phyloP scores from a whole-genome alignment of 2,888 invertebrate genomes.

The Flexamia atlantica region DNA sequence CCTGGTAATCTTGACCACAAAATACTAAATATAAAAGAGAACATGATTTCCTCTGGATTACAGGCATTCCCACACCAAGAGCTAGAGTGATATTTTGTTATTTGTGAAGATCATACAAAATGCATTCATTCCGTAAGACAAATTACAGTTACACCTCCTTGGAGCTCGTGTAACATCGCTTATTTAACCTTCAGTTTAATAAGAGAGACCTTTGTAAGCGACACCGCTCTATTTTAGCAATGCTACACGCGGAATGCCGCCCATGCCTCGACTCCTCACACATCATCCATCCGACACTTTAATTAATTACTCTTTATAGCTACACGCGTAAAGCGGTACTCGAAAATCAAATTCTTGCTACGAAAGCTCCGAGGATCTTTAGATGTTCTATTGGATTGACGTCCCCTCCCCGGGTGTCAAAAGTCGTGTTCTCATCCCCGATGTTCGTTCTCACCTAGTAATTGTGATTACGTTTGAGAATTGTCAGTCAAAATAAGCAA shows the following conservation, averaged over 20 bases:
- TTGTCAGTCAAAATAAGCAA: constrained; percentile 44
- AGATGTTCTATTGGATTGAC: constrained; percentile 47
- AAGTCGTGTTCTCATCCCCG: constrained; percentile 46
- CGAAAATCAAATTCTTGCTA: constrained; percentile 51
- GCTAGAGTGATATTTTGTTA: no score
- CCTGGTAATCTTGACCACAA: no score
- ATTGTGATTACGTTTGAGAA: constrained; percentile 41
- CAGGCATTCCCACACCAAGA: no score
- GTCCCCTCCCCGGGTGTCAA: constrained; percentile 50
- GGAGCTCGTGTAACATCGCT: background rate
- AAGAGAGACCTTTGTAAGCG: background rate
- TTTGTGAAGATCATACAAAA: background rate
- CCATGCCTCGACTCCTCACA: background rate
- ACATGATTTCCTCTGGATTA: no score
- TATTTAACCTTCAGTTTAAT: background rate
- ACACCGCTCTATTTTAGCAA: constrained; percentile 33
- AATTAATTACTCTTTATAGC: constrained; percentile 53
- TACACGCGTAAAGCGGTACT: constrained; percentile 23
- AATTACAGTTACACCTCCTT: background rate
- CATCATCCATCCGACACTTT: constrained; percentile 52
- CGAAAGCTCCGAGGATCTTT: constrained; percentile 34
- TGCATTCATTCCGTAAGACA: background rate
- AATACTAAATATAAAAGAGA: no score
- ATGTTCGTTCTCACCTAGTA: constrained; percentile 28
- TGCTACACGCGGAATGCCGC: constrained; percentile 41